These are phyloP conservation scores for Nowickia ferox DNA, from an alignment of 2,888 invertebrate species.

Conservation along the genomic window DNA sequence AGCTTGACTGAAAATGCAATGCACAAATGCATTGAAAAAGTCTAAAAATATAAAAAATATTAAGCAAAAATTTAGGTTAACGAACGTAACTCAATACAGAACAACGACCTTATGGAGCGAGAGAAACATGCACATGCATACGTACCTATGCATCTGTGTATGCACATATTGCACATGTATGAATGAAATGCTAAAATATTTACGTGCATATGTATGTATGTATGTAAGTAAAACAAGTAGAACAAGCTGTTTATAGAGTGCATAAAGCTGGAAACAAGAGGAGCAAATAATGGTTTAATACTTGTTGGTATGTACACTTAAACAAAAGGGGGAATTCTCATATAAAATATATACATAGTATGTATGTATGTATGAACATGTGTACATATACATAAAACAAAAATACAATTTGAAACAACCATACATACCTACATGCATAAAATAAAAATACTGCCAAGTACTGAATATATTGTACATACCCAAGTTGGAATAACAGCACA, in stretches of 20 bases:
- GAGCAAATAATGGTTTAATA: constrained; percentile 29
- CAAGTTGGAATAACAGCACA: constrained; percentile 55
- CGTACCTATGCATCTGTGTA: neutral
- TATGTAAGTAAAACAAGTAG: constrained; percentile 46
- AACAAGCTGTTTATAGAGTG: constrained; percentile 56
- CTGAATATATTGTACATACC: constrained; percentile 43
- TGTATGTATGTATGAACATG: neutral
- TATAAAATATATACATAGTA: neutral
- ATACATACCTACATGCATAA: neutral
- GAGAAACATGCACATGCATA: constrained; percentile 15
- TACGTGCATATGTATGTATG: neutral
- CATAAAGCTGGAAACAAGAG: constrained; percentile 37
- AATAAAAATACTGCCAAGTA: constrained; percentile 42
- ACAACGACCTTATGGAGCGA: constrained; percentile 58
- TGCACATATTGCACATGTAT: constrained; percentile 21
- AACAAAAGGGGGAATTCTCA: constrained; percentile 48
- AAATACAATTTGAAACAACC: constrained; percentile 17
- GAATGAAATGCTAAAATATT: constrained; percentile 27
- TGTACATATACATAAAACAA: constrained; percentile 9
- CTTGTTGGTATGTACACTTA: neutral
- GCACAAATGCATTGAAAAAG: constrained; percentile 28
- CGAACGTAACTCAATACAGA: constrained; percentile 59
- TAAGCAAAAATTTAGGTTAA: constrained; percentile 47
- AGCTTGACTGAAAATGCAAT: constrained; percentile 59
- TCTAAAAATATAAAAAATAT: constrained; percentile 5